Percentiles rank a stretch among this genome's conserved stretches.
phyloP scores from a whole-genome alignment of 2,113 vertebrate genomes.

The Rhinoderma darwinii region DNA sequence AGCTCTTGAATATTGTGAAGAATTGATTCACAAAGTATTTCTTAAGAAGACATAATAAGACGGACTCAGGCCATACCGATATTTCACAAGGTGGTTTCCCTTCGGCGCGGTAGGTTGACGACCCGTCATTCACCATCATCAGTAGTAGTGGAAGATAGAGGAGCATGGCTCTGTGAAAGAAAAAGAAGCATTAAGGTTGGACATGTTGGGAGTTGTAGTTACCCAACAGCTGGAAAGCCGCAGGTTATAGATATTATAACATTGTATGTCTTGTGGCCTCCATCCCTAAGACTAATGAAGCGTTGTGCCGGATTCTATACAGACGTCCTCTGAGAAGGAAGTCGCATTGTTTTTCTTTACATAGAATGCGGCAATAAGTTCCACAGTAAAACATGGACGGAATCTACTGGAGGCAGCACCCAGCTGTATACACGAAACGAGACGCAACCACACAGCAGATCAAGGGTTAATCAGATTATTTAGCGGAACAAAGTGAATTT shows the following conservation, averaged over 20 bases:
- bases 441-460: not conserved
- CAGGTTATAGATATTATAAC: not conserved
- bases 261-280: no score
- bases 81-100: slow-evolving; percentile 73
- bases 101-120: slow-evolving; percentile 66
- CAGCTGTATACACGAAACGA: not conserved
- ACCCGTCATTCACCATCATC: slow-evolving; percentile 70
- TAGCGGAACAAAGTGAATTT: no score
- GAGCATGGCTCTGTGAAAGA: slow-evolving; percentile 81
- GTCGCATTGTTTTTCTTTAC: not conserved
- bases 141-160: slow-evolving; percentile 76
- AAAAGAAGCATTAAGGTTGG: not conserved
- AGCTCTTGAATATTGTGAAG: not conserved
- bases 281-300: not conserved
- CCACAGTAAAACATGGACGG: not conserved
- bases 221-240: not conserved
- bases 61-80: slow-evolving; percentile 74
- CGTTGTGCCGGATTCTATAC: not conserved
- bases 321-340: slow-evolving; percentile 10
- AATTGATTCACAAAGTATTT: not conserved
- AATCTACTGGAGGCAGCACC: not conserved
- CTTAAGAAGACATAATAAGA: not conserved
- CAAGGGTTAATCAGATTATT: not conserved
- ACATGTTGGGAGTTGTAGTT: not conserved
- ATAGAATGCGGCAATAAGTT: not conserved